Conservation (phyloP, 2,888 invertebrate species). For the Eilema sororculum region DNA sequence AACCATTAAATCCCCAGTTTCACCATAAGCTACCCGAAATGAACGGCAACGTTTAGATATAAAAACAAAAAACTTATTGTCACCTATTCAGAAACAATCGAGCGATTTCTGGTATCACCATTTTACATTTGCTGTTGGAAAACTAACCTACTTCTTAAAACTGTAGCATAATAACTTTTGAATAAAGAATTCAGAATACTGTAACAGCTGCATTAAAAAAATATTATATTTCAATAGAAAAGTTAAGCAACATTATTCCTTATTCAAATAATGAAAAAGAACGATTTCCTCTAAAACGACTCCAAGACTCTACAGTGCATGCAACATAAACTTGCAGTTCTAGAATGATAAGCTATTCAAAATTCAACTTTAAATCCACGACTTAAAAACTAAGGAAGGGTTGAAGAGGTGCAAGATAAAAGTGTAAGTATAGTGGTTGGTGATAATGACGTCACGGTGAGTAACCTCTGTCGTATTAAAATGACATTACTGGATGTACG, state of each 20-base stretch:
- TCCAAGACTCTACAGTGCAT: constrained; percentile 49
- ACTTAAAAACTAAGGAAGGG: constrained; percentile 29
- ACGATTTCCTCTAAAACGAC: constrained; percentile 61
- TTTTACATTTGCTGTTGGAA: constrained; percentile 24
- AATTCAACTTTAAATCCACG: constrained; percentile 44
- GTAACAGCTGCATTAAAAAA: constrained; percentile 22
- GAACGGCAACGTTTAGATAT: constrained; percentile 68
- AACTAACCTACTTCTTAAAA: constrained; percentile 19
- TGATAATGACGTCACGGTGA: constrained; percentile 83
- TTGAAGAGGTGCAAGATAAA: constrained; percentile 18
- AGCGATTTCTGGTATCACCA: constrained; percentile 71
- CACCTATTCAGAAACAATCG: constrained; percentile 83
- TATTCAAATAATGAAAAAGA: constrained; percentile 60
- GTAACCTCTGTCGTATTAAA: constrained; percentile 78
- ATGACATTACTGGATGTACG: constrained; percentile 80
- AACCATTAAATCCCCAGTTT: constrained; percentile 73
- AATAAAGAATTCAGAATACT: constrained; percentile 31
- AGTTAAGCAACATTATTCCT: constrained; percentile 59
- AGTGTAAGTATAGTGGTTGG: constrained; percentile 53
- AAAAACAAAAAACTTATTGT: constrained; percentile 79
- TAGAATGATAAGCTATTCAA: constrained; percentile 23
- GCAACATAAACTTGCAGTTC: constrained; percentile 25
- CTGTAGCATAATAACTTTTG: constrained; percentile 31
- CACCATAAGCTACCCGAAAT: constrained; percentile 83
- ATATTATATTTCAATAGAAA: constrained; percentile 28